Evolutionary conservation across 2,113 vertebrate genomes (phyloP).

Genomic region (Steatornis caripensis): DNA sequence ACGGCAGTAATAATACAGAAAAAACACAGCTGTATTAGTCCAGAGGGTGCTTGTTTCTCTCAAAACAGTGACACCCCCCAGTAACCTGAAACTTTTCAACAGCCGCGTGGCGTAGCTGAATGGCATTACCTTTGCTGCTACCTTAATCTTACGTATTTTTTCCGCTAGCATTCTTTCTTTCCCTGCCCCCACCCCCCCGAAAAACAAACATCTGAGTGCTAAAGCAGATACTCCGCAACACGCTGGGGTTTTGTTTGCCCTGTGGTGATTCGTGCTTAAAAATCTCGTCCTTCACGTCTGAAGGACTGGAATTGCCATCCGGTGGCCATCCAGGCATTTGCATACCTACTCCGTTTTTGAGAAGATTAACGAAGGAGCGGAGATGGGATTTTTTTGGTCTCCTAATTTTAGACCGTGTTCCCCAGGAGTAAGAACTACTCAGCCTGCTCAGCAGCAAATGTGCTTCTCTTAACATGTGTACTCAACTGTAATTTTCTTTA

Average conservation of each 20-base stretch:
- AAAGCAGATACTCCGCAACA: neutral
- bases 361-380: neutral
- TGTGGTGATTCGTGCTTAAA: neutral
- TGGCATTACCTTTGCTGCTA: neutral
- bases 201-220: neutral
- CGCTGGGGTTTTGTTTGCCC: neutral
- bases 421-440: neutral
- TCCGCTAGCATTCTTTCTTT: neutral
- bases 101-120: neutral
- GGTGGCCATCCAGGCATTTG: fast-evolving
- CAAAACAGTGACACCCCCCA: neutral
- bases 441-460: neutral
- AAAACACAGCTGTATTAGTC: neutral
- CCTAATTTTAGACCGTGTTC: neutral
- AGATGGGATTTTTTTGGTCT: neutral
- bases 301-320: neutral
- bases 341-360: fast-evolving
- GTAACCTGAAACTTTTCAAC: neutral
- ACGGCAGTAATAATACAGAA: neutral
- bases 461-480: neutral
- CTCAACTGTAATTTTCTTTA: neutral
- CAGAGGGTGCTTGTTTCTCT: neutral
- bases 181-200: fast-evolving
- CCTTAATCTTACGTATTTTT: neutral
- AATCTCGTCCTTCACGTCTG: neutral